Base-by-base conservation (phyloP, 2,797 vertebrate genomes). In the Sebastes wilsoni region DNA sequence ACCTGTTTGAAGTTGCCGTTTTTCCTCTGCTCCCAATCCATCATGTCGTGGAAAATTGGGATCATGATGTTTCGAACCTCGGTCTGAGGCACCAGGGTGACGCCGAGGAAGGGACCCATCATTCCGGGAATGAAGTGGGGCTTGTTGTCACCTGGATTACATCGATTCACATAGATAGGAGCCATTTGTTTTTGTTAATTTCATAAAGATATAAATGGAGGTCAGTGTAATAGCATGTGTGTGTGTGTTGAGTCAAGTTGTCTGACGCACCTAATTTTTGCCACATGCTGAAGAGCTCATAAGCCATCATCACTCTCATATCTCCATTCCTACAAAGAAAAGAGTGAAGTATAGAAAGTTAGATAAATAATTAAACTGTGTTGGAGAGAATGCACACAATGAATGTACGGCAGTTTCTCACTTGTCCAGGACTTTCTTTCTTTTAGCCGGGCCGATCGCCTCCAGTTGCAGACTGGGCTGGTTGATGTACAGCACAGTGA, bases 1-100 rank as follows among this genome's bases (percentile, higher is more conserved):
- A 97, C 99, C 97, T 99, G 99, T 91, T 99, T 99, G 93, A 99
- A 99, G 95, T 98, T 99, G 82, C 99, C 99, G 0, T 99, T 99
- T 95, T 99, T 98, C 68, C 98, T 96, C 91, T 99, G 98, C 81
- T 99, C 99, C 97, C 99, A 99, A 83, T 99, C 97, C 99, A 99
- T 99, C 98, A 99, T 99, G 91, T 99, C 99, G 9, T 99, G 99
- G 93, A 99, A 99, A 91, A 99, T 99, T 9, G 99, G 99, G 84
- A 99, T 99, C 98, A 99, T 99, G 77, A 99, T 99, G 76, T 99
- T 99, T 60, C 98, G 94, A 5, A 99, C 97, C 91, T 99, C 98
- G 1, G 93, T 96, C 88, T 99, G 99, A 54, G 98, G 98, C 28
- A 99, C 99, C 58, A 99, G 96, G 0, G 98, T 99, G 68, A 99